phyloP scores from a whole-genome alignment of 2,888 invertebrate genomes.

The Chironomus tentans region DNA sequence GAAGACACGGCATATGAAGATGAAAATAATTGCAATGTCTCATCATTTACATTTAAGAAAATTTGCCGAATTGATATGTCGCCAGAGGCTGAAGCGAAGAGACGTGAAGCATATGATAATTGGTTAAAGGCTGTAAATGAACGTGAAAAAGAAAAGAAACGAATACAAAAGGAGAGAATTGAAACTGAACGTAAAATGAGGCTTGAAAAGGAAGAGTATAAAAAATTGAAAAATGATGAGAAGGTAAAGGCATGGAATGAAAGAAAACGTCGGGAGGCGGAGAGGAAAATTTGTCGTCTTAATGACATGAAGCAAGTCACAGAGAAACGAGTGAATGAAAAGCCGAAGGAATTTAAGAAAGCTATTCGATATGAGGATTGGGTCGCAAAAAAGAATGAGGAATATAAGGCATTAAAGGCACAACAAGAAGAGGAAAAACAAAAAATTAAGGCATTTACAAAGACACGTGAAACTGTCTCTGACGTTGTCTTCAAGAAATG shows the following conservation, averaged over 20 bases:
- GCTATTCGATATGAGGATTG: background rate
- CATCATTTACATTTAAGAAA: background rate
- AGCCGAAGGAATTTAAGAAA: slow-evolving; percentile 4
- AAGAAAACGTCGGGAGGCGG: slow-evolving; percentile 1
- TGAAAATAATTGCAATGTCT: background rate
- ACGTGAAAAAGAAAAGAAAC: slow-evolving; percentile 6
- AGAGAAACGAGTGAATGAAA: background rate
- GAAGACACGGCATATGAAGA: background rate
- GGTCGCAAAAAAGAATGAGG: slow-evolving; percentile 6
- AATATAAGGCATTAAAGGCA: background rate
- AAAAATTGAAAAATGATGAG: background rate
- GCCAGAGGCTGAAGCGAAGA: background rate
- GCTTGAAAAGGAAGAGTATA: background rate
- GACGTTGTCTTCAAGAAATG: background rate
- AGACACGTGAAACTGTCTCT: background rate
- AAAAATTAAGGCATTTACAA: background rate
- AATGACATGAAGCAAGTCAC: background rate
- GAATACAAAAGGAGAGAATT: background rate
- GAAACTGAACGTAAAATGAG: background rate
- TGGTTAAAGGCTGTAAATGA: background rate
- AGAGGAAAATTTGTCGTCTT: background rate
- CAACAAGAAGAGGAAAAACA: background rate
- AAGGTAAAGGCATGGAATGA: background rate
- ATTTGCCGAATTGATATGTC: background rate
- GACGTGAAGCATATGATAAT: slow-evolving; percentile 3